Base-by-base conservation (phyloP, 1,140 invertebrate genomes). In the Gryon sp. region DNA sequence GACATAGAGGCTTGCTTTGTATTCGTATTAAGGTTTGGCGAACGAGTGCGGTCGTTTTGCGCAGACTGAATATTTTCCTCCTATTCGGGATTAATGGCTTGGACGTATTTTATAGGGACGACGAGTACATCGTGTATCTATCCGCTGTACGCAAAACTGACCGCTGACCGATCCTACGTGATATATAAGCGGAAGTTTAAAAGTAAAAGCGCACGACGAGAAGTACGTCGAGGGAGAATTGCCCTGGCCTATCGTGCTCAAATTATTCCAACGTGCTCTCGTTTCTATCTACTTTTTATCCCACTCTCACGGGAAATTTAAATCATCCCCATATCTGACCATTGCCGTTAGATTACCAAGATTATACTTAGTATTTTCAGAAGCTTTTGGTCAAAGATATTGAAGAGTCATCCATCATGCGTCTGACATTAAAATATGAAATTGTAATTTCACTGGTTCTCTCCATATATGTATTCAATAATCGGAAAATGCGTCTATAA, bases 41-140 rank as follows among this genome's bases (percentile, higher is more conserved):
- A 78, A 72, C 48, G 70, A 72, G 65, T 80, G 83, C 34, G 83
- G 83, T 86, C 85, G 81, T 85, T 87, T 83, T 84, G 73, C 77
- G 78, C 77, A 76, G 78, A 28, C 80, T 57, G 86, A 88, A 88
- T 88, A 87, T 88, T 88, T 88, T 87, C 80, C 80, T 88, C 84
- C 84, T 83, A 88, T 88, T 88, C 84, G 85, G 86, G 83, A 88
- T 88, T 88, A 88, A 88, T 88, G 87, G 87, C 83, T 88, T 70
- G 87, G 81, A 88, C 83, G 82, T 87, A 87, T 87, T 89, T 88
- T 88, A 88, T 88, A 87, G 86, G 83, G 84, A 79, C 53, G 50
- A 65, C 38, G 70, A 69, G 40, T 38, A 46, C 65, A 53, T 26
- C 52, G 53, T 52, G 59, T 59, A 40, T 68, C 53, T 70, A 48